These are phyloP conservation scores for Opisthocomus hoazin DNA, from an alignment of 2,113 vertebrate species.

Conservation along the genomic window DNA sequence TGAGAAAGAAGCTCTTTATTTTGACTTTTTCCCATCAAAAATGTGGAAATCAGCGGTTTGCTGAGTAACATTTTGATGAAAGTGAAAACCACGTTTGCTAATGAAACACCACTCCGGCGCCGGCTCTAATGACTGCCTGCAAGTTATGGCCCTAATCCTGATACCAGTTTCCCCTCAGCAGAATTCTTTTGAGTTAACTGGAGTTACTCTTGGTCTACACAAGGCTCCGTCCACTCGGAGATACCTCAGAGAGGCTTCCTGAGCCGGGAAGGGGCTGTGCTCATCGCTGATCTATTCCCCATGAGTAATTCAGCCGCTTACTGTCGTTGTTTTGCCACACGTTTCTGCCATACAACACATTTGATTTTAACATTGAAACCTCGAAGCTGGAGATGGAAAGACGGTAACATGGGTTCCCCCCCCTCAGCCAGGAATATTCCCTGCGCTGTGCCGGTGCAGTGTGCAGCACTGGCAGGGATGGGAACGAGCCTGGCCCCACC, in stretches of 20 bases:
- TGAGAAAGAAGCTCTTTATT: neutral
- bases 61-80: neutral
- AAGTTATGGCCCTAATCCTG: neutral
- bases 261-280: neutral
- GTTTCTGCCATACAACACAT: neutral
- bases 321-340: neutral
- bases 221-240: neutral
- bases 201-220: neutral
- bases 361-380: neutral
- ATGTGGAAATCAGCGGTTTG: neutral
- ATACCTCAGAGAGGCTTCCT: neutral
- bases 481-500: neutral
- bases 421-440: neutral
- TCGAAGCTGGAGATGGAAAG: neutral
- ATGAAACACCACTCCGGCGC: neutral
- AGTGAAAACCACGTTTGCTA: neutral
- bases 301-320: constrained; percentile 18
- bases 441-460: rapidly evolving
- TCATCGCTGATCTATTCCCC: neutral
- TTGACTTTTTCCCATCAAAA: constrained; percentile 9
- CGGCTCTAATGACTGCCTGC: neutral
- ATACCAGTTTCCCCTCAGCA: neutral
- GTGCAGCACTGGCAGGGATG: neutral
- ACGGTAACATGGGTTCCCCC: rapidly evolving
- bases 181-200: neutral